Base-by-base conservation (phyloP, 1,140 invertebrate species). In the Calephelis nemesis region DNA sequence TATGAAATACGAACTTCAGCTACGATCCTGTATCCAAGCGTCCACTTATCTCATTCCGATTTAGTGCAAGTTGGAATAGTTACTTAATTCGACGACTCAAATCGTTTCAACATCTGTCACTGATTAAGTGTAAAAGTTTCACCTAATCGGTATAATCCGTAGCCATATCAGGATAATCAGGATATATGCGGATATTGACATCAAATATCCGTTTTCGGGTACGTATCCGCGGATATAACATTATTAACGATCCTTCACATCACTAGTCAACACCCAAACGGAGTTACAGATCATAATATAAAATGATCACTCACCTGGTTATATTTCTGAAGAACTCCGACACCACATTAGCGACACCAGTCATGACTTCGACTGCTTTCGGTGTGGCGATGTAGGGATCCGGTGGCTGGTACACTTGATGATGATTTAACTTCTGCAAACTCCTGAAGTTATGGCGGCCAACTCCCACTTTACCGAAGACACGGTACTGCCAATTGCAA, bases 361-460 rank as follows among this genome's bases (percentile, higher is more conserved):
- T 65, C 15, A 89, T 62, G 39, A 82, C 70, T 0, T 70, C 19
- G 1, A 84, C 70, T 7, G 81, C 70, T 7, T 72, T 40, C 0
- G 85, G 85, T 4, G 77, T 77, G 42, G 65, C 67, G 49, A 79
- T 5, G 48, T 73, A 66, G 12, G 60, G 45, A 0, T 70, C 13
- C 0, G 70, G 71, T 0, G 87, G 78, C 39, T 73, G 70, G 78
- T 74, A 89, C 7, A 89, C 77, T 30, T 63, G 42, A 73, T 78
- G 81, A 6, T 76, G 75, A 12, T 47, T 65, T 7, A 80, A 1
- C 6, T 67, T 68, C 70, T 87, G 85, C 5, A 83, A 67, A 30
- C 75, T 76, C 4, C 87, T 69, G 72, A 76, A 84, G 77, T 89
- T 89, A 65, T 84, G 77, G 0, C 76, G 71, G 1, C 78, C 79